Conservation (phyloP, 2,797 vertebrate species). For the Catostomus latipinnis region DNA sequence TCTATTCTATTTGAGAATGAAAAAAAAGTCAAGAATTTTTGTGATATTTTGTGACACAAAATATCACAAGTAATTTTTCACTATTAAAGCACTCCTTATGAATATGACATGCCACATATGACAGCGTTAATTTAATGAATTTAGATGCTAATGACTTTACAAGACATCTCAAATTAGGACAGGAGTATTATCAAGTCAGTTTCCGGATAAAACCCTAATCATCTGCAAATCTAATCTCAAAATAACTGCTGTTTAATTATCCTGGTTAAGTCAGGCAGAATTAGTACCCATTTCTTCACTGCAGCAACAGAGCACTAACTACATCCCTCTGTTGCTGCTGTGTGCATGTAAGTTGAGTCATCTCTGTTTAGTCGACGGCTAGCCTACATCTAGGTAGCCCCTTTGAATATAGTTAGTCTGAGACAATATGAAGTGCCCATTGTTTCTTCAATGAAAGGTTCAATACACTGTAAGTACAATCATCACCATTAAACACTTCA, state of each 20-base stretch:
- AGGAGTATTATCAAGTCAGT: slow-evolving; percentile 34
- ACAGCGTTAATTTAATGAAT: slow-evolving; percentile 29
- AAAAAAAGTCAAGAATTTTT: too few species aligned
- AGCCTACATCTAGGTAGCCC: slow-evolving; percentile 12
- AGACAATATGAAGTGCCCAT: slow-evolving; percentile 38
- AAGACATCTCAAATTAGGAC: slow-evolving; percentile 38
- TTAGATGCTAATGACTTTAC: slow-evolving; percentile 41
- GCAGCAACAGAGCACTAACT: slow-evolving; percentile 13
- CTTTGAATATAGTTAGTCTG: slow-evolving; percentile 40
- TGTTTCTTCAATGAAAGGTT: slow-evolving; percentile 36
- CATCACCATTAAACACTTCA: slow-evolving; percentile 45
- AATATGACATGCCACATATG: slow-evolving; percentile 30
- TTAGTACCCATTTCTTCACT: slow-evolving; percentile 21
- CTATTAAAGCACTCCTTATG: slow-evolving; percentile 24
- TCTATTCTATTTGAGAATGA: too few species aligned
- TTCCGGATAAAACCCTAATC: slow-evolving; percentile 46
- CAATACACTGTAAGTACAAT: slow-evolving; percentile 42
- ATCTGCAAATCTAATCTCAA: slow-evolving; percentile 44
- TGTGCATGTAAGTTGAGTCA: slow-evolving; percentile 8
- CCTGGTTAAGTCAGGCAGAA: slow-evolving; percentile 31
- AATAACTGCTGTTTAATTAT: slow-evolving; percentile 52
- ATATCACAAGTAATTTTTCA: background rate
- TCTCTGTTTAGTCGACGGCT: slow-evolving; percentile 1
- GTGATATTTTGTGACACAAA: too few species aligned
- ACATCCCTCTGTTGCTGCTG: background rate